A percentile compares a stretch with the other conserved stretches of the same genome.
phyloP scores from a whole-genome alignment of 2,113 vertebrate species.

The Pipra filicauda region DNA sequence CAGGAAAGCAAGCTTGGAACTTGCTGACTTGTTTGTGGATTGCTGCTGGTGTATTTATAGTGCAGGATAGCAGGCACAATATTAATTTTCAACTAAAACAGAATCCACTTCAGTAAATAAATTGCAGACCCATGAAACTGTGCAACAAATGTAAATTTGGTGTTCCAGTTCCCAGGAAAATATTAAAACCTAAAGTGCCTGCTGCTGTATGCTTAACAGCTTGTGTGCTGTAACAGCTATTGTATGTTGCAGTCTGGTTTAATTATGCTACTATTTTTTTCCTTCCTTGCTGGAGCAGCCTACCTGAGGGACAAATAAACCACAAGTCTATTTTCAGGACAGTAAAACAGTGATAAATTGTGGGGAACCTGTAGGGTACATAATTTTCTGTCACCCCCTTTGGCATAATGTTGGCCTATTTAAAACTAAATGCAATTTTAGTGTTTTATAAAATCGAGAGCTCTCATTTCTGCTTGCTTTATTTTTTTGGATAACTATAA shows the following conservation, averaged over 20 bases:
- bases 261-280: neutral
- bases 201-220: neutral
- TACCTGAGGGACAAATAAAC: neutral
- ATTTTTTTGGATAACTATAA: neutral
- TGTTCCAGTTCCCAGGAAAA: conserved; percentile 7
- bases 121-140: neutral
- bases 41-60: conserved; percentile 8
- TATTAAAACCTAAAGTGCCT: neutral
- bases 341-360: neutral
- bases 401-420: neutral
- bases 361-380: neutral
- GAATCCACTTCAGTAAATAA: conserved; percentile 21
- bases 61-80: neutral
- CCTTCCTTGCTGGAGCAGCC: neutral
- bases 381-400: neutral
- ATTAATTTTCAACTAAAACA: conserved; percentile 33
- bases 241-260: neutral
- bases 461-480: neutral
- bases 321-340: neutral
- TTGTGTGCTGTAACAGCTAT: neutral
- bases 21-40: neutral
- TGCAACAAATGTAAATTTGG: conserved; percentile 18
- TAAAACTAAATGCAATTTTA: neutral
- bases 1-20: neutral
- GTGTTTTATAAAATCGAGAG: neutral